A percentile compares a stretch with the other conserved stretches of the same genome.
Conservation (phyloP, 2,797 vertebrate species). For the Oreortyx pictus region DNA sequence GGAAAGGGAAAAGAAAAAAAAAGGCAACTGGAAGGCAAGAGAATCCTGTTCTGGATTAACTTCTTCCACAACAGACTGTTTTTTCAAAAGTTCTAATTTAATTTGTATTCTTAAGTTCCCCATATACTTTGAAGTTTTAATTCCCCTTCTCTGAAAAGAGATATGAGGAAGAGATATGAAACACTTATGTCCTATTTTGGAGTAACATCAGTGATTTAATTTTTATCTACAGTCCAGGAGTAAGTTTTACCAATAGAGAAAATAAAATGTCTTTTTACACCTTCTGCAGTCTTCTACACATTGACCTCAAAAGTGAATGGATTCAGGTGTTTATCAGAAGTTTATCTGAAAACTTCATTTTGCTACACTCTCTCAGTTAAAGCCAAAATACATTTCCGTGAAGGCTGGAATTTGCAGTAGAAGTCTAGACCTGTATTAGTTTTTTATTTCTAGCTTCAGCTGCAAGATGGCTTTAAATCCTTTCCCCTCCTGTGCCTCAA, state of each 20-base stretch:
- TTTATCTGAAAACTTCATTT: not conserved
- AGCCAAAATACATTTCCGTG: not conserved
- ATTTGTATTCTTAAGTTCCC: not conserved
- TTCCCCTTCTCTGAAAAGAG: not conserved
- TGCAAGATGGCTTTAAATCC: not conserved
- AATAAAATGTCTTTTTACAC: not conserved
- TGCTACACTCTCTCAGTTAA: not conserved
- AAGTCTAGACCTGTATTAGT: not conserved
- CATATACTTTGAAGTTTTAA: not conserved
- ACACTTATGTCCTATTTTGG: not conserved
- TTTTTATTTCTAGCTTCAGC: not conserved
- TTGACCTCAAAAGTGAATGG: not conserved
- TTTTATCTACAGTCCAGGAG: not conserved
- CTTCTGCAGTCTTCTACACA: not conserved
- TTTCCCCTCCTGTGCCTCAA: not conserved
- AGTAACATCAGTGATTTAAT: not conserved
- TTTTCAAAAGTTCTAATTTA: not conserved
- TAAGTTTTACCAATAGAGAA: not conserved
- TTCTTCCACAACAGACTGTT: not conserved
- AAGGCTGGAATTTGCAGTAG: not conserved
- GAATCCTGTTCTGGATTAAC: not conserved
- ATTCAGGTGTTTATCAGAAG: not conserved
- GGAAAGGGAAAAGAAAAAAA: not conserved
- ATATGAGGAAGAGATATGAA: not conserved
- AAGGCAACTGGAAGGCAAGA: not conserved